A percentile compares a stretch with the other conserved stretches of the same genome.
Conservation (phyloP, 2,113 vertebrate species). For the Callorhinus ursinus region DNA sequence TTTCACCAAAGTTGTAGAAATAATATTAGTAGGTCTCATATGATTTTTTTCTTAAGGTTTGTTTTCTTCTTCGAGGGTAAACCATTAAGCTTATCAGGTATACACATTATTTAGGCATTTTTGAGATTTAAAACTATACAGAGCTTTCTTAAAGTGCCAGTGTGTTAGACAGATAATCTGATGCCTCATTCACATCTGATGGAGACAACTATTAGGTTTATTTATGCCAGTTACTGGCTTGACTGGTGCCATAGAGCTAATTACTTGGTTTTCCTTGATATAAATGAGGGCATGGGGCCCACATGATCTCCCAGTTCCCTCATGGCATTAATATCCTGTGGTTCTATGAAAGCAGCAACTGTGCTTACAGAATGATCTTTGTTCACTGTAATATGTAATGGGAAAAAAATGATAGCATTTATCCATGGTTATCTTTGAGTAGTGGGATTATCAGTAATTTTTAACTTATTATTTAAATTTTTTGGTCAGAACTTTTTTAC, state of each 20-base stretch:
- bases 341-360: background rate
- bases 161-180: background rate
- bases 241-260: background rate
- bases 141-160: background rate
- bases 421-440: background rate
- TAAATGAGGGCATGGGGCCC: background rate
- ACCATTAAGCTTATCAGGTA: background rate
- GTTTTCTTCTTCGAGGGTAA: background rate
- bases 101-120: background rate
- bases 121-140: background rate
- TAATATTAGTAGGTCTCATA: background rate
- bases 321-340: background rate
- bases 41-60: background rate
- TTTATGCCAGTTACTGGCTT: background rate
- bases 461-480: background rate
- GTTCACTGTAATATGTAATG: background rate
- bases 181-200: background rate
- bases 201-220: background rate
- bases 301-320: background rate
- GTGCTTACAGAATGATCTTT: background rate
- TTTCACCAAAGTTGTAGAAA: background rate
- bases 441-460: background rate
- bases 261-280: background rate
- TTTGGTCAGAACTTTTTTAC: background rate
- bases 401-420: background rate